Evolutionary conservation across 2,797 vertebrate species (phyloP), one percentile per base, ranked within the genome.

Genomic region (Gymnoscopelus braueri): DNA sequence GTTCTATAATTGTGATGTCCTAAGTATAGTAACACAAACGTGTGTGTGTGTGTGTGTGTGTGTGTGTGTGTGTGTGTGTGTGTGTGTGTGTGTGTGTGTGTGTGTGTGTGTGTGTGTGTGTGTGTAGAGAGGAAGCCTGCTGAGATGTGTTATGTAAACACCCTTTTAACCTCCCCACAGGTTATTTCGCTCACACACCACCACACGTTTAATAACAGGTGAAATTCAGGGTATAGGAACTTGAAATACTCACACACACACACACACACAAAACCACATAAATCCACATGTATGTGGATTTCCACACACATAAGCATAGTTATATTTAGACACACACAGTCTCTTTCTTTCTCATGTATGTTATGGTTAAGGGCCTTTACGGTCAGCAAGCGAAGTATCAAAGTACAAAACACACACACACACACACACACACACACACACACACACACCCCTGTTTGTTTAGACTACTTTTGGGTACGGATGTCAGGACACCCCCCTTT

Each of bases 111-210:
- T 61, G 47, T 51, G 49, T 32, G 49, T 63, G 61, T 52, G 49
- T 66, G 59, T 52, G 48, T 77, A 68, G 59, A 63, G 67, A 55
- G 60, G 39, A n/a, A 73, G 63, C 73, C 71, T 71, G 68, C 8
- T 63, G 73, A 77, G 73, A 71, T 67, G 63, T 67, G 64, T 68
- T 76, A 77, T 24, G 66, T 53, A 82, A 87, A 83, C 70, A 84
- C 52, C 47, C 53, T 71, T 73, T 63, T 48, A 56, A 78, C 52
- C 44, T 65, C 52, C 59, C 60, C 54, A 35, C 2, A 63, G 65
- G 56, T 67, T 47, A 8, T 44, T 10, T 44, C 39, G 55, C 24
- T 70, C 32, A 68, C 59, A 63, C 19, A 19, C 10, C 24, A 47
- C 60, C 15, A 19, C n/a, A 2, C 63, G 66, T 75, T 82, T 83